Percentiles rank a stretch among this genome's conserved stretches.
Conservation (phyloP, 2,113 vertebrate genomes). For the Sus scrofa region DNA sequence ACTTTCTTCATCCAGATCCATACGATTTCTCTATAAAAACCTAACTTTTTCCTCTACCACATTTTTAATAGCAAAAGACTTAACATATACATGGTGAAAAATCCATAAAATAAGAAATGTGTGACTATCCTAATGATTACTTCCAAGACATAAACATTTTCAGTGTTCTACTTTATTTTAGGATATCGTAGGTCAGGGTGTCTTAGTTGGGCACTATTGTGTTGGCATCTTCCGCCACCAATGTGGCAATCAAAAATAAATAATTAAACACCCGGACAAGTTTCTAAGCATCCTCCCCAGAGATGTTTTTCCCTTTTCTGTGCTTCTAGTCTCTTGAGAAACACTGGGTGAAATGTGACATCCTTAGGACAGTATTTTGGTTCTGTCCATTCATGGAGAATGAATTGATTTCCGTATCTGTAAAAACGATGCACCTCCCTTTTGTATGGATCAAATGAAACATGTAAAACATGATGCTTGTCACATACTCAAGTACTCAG, state of each 20-base stretch:
- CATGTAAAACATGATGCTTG: background rate
- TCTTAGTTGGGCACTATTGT: background rate
- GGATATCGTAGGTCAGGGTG: background rate
- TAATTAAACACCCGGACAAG: background rate
- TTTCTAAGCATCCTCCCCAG: background rate
- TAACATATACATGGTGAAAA: background rate
- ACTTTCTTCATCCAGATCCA: background rate
- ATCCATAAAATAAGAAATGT: background rate
- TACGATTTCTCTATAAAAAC: conserved; percentile 1
- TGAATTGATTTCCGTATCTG: background rate
- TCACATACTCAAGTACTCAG: background rate
- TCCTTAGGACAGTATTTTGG: background rate
- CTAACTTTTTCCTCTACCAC: background rate
- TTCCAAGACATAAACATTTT: background rate
- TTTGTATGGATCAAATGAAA: background rate
- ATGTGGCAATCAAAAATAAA: background rate
- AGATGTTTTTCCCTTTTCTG: background rate
- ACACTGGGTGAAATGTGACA: background rate
- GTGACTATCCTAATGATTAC: background rate
- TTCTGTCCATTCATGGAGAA: background rate
- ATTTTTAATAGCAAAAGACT: background rate
- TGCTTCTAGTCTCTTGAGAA: background rate
- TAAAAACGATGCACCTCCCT: background rate
- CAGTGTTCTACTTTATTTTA: conserved; percentile 16
- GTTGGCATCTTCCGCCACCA: background rate